Percentiles rank a stretch among this genome's conserved stretches.
phyloP scores from a whole-genome alignment of 37 sponge, comb jelly and placozoan species.

The Dysidea cf. avara region DNA sequence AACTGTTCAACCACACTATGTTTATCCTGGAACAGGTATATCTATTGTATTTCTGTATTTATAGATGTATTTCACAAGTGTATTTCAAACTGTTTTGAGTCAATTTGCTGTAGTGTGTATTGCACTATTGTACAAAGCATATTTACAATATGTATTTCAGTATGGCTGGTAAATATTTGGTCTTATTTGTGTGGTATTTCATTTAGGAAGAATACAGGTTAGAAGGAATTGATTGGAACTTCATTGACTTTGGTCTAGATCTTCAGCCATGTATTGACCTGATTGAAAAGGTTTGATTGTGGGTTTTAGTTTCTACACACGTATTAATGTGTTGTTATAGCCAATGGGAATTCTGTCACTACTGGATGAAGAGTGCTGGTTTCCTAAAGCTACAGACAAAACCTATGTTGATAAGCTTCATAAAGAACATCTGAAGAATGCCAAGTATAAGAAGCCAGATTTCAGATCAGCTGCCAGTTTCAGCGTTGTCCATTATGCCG shows the following conservation, averaged over 20 bases:
- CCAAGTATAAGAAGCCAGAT: conserved; percentile 89
- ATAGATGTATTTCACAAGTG: conserved; percentile 1
- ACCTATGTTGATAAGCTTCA: conserved; percentile 85
- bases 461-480: conserved; percentile 95
- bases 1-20: conserved; percentile 99
- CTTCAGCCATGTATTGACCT: conserved; percentile 98
- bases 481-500: conserved; percentile 94
- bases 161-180: no score
- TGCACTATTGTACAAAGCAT: not conserved
- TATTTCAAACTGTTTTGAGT: not conserved
- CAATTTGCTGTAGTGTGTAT: not conserved
- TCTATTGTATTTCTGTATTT: not conserved
- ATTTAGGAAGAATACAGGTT: conserved; percentile 93
- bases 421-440: conserved; percentile 70
- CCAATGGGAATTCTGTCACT: conserved; percentile 96
- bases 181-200: not conserved
- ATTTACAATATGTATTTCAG: no score
- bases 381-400: conserved; percentile 98
- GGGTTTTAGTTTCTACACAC: not conserved
- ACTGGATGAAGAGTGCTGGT: conserved; percentile 99
- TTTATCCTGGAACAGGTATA: conserved; percentile 93
- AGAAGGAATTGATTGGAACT: conserved; percentile 99
- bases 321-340: conserved; percentile 35
- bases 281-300: conserved; percentile 89
- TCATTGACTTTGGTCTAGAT: conserved; percentile 99